Conservation (phyloP, 2,888 invertebrate genomes). For the Spisula subtruncata region DNA sequence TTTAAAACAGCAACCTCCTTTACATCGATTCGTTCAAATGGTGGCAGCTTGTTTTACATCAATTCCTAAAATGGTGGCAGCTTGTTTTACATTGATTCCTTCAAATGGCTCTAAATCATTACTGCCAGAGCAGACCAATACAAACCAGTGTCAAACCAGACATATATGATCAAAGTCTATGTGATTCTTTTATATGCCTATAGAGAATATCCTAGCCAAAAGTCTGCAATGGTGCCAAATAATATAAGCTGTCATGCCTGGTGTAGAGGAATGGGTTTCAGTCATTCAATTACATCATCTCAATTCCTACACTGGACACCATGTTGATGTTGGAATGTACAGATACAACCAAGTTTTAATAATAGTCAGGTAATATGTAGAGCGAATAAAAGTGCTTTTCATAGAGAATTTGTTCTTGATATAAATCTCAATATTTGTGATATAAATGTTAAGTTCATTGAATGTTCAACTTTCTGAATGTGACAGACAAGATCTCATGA, state of each 20-base stretch:
- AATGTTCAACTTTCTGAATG: neutral
- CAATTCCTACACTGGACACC: neutral
- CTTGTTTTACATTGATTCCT: neutral
- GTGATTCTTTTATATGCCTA: slow-evolving; percentile 19
- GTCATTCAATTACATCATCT: neutral
- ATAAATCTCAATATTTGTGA: neutral
- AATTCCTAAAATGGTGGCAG: neutral
- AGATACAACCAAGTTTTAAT: neutral
- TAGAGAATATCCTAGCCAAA: neutral
- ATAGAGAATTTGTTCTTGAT: neutral
- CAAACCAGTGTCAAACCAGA: neutral
- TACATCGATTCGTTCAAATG: neutral
- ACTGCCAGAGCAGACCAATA: neutral
- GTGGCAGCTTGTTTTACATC: neutral
- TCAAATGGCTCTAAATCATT: neutral
- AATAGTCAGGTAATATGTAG: neutral
- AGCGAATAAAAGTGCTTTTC: neutral
- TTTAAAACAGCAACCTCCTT: too few relatives aligned
- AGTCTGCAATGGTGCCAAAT: slow-evolving; percentile 12
- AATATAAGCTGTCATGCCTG: neutral
- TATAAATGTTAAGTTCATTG: neutral
- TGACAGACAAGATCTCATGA: neutral
- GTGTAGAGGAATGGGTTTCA: neutral
- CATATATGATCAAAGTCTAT: neutral
- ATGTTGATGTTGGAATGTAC: neutral